phyloP scores from a whole-genome alignment of 2,113 vertebrate genomes.

The Eudyptes chrysolophus region DNA sequence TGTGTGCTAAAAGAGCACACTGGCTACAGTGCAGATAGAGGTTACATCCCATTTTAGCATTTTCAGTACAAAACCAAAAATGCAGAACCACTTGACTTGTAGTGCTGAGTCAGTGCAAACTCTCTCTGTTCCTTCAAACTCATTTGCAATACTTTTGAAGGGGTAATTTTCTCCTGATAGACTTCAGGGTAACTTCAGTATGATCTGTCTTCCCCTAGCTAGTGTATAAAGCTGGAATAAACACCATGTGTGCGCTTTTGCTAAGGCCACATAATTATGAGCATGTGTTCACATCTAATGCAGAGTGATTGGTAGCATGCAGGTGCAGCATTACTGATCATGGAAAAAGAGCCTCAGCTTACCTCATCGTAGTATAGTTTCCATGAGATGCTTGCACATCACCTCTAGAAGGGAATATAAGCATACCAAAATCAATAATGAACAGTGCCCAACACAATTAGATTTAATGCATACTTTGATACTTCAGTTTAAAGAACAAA shows the following conservation, averaged over 20 bases:
- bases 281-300: background rate
- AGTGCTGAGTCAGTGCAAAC: background rate
- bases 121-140: background rate
- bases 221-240: background rate
- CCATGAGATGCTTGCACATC: background rate
- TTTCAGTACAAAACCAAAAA: background rate
- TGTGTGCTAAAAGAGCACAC: background rate
- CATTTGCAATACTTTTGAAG: background rate
- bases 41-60: background rate
- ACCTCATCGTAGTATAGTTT: background rate
- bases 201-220: background rate
- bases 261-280: background rate
- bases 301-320: background rate
- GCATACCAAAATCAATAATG: background rate
- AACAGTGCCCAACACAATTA: background rate
- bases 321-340: background rate
- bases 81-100: background rate
- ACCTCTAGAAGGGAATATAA: background rate
- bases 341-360: background rate
- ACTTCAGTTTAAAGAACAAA: background rate
- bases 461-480: background rate
- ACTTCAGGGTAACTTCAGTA: background rate
- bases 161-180: background rate
- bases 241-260: background rate
- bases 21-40: background rate